These are phyloP conservation scores for Chaetorhynchus papuensis DNA, from an alignment of 2,113 vertebrate genomes.

Conservation along the genomic window DNA sequence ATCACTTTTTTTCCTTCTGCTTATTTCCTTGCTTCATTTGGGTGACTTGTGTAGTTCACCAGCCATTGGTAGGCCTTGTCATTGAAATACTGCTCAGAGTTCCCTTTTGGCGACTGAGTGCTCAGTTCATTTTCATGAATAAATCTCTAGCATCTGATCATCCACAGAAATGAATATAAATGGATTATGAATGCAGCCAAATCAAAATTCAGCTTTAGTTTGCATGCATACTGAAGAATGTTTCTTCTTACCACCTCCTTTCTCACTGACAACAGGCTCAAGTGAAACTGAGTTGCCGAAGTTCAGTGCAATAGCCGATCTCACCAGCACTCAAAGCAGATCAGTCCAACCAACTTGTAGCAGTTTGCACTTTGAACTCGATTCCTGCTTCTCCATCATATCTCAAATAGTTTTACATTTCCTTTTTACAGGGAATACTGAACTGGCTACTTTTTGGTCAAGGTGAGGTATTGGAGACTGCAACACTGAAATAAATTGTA, in stretches of 20 bases:
- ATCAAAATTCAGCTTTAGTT: conserved; percentile 16
- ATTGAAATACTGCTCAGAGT: conserved; percentile 10
- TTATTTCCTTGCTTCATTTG: neutral
- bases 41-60: neutral
- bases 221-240: neutral
- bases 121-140: neutral
- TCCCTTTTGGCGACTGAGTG: neutral
- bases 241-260: neutral
- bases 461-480: neutral
- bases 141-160: conserved; percentile 12
- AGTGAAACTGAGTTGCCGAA: neutral
- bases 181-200: conserved; percentile 30
- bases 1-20: neutral
- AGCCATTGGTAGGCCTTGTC: neutral
- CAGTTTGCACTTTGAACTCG: neutral
- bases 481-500: neutral
- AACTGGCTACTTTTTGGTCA: neutral
- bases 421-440: neutral
- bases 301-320: neutral
- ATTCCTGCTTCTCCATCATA: neutral
- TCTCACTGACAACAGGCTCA: neutral
- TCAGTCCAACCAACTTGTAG: neutral
- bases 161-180: conserved; percentile 29
- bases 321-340: neutral
- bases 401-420: neutral